These are phyloP conservation scores for Synergus itoensis DNA, from an alignment of 2,888 invertebrate genomes.

Conservation along the genomic window DNA sequence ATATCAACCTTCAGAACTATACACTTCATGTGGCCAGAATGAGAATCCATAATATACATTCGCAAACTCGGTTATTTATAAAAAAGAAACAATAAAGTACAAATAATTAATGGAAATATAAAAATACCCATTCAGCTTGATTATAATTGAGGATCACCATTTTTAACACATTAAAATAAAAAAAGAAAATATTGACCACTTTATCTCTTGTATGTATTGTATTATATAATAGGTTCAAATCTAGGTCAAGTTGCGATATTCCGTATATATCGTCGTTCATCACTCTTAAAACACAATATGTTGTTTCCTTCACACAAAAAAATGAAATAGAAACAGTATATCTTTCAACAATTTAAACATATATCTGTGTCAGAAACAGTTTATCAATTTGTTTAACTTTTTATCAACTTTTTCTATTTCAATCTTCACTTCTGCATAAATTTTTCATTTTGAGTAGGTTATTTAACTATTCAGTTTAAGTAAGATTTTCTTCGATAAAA, in stretches of 20 bases:
- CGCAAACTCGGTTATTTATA: neutral
- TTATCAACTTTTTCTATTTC: neutral
- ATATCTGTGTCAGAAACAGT: neutral
- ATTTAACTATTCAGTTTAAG: neutral
- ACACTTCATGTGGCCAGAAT: neutral
- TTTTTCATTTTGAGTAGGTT: neutral
- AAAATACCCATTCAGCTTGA: neutral
- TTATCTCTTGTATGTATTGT: slow-evolving; percentile 14
- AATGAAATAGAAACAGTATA: neutral
- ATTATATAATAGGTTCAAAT: slow-evolving; percentile 13
- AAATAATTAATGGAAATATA: neutral
- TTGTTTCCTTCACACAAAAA: neutral
- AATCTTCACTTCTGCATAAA: neutral
- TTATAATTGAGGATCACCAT: slow-evolving; percentile 11
- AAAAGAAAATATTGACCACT: slow-evolving; percentile 11
- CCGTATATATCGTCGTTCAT: neutral
- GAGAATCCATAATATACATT: neutral
- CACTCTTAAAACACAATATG: neutral
- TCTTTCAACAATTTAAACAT: neutral
- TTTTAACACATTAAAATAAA: neutral
- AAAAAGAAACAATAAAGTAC: neutral
- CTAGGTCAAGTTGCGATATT: slow-evolving; percentile 25
- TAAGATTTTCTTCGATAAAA: neutral
- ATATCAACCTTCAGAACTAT: neutral
- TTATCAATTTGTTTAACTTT: neutral